Percentiles rank a stretch among this genome's conserved stretches.
Conservation (phyloP, 2,113 vertebrate genomes). For the Sebastes fasciatus region DNA sequence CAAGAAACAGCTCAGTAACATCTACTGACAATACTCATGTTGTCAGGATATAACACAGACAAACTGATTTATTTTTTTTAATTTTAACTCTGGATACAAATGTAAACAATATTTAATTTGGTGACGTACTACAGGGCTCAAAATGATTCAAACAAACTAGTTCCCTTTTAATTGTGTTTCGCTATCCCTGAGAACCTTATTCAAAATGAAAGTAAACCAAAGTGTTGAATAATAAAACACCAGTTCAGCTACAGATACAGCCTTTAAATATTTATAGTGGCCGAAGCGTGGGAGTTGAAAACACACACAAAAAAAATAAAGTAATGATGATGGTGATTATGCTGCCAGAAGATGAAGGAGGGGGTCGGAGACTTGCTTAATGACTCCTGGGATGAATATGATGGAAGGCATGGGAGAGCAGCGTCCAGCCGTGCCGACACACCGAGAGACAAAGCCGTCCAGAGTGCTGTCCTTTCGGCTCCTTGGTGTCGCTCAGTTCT, state of each 20-base stretch:
- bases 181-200: conserved; percentile 86
- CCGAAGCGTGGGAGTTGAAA: conserved; percentile 58
- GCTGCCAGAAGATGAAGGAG: conserved; percentile 19
- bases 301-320: conserved; percentile 42
- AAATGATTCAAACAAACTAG: conserved; percentile 64
- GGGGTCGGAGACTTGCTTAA: conserved; percentile 22
- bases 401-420: background rate
- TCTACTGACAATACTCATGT: conserved; percentile 24
- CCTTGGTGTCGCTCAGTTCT: background rate
- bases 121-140: conserved; percentile 46
- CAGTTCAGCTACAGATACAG: conserved; percentile 77
- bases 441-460: background rate
- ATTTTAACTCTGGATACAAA: conserved; percentile 43
- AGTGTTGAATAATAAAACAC: conserved; percentile 79
- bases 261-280: conserved; percentile 74
- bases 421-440: background rate
- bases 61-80: no score
- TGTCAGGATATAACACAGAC: no score
- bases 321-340: conserved; percentile 37
- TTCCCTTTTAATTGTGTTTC: conserved; percentile 82
- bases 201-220: conserved; percentile 76
- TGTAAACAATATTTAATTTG: conserved; percentile 77
- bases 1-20: conserved; percentile 50
- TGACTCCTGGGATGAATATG: conserved; percentile 16
- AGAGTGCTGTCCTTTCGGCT: background rate